Percentiles rank a stretch among this genome's conserved stretches.
Evolutionary conservation across 2,113 vertebrate genomes (phyloP).

Genomic region (Microcebus ravelobensis): DNA sequence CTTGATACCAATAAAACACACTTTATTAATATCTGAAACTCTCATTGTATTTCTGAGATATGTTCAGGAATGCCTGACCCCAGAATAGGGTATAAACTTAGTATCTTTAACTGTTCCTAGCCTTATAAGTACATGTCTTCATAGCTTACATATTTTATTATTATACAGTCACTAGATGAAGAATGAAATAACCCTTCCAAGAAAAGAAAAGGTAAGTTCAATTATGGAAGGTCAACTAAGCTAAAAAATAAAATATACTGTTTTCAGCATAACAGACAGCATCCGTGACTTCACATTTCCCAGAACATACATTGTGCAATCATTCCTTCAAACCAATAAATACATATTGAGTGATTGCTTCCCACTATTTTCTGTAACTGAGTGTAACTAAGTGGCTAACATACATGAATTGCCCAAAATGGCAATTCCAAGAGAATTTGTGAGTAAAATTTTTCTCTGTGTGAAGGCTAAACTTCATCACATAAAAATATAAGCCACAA

Average conservation of each 20-base stretch:
- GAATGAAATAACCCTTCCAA: background rate
- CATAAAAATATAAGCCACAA: background rate
- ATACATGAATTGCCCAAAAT: background rate
- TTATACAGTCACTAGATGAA: background rate
- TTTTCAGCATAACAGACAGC: background rate
- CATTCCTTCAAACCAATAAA: constrained; percentile 22
- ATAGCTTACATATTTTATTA: background rate
- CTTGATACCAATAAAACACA: background rate
- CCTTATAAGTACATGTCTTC: background rate
- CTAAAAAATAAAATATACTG: background rate
- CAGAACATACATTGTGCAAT: background rate
- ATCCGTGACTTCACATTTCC: background rate
- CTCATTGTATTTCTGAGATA: background rate
- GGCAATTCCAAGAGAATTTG: background rate
- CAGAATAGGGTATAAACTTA: background rate
- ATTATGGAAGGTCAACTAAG: background rate
- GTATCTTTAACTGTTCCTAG: background rate
- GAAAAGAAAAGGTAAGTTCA: background rate
- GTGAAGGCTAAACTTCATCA: background rate
- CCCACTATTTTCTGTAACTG: background rate
- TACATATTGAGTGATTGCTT: background rate
- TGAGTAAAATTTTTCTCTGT: background rate
- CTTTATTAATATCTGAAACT: background rate
- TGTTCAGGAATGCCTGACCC: background rate
- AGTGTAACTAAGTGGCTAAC: background rate